Base-by-base conservation (phyloP, 2,888 invertebrate genomes). In the Hesperia comma region DNA sequence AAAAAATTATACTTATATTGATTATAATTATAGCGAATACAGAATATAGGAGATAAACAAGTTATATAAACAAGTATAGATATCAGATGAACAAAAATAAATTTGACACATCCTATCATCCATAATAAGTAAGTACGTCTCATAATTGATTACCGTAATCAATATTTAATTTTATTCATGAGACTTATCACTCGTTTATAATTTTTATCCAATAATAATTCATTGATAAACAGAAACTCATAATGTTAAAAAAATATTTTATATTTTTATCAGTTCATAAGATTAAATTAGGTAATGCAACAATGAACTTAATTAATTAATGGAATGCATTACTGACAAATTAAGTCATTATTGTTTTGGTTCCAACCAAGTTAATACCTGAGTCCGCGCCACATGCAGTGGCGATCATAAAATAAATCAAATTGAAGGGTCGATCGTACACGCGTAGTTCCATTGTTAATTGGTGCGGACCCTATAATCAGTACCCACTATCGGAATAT, bases 331-430 rank as follows among this genome's bases (percentile, higher is more conserved):
- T 6, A 40, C 51, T 63, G 58, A 32, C 57, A 32, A 64, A 64
- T 64, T 64, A 64, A 32, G 41, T 19, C 17, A 53, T 58, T 58
- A 63, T 26, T 26, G 40, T 58, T 41, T 26, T 58, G 17, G 43
- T 58, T 40, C 5, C 46, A 51, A 51, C 51, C 49, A 46, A 57
- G 21, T 10, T 53, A 26, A 6, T 53, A 26, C 26, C 21, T 49
- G 19, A 40, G 37, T 33, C 19, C 19, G 14, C 8, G 17, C 51
- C 63, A 57, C 57, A 58, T 58, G 63, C 32, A 53, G 63, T 40
- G 51, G 32, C 32, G 57, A 51, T 57, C 63, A 17, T 64, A 58
- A 64, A 64, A 51, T 64, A 51, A 64, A 64, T 64, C 51, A 57
- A 49, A 19, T 40, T 63, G 19, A 49, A 49, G 37, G 56, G 41